Evolutionary conservation across 2,797 vertebrate genomes (phyloP).

Genomic region (Anabacerthia variegaticeps): DNA sequence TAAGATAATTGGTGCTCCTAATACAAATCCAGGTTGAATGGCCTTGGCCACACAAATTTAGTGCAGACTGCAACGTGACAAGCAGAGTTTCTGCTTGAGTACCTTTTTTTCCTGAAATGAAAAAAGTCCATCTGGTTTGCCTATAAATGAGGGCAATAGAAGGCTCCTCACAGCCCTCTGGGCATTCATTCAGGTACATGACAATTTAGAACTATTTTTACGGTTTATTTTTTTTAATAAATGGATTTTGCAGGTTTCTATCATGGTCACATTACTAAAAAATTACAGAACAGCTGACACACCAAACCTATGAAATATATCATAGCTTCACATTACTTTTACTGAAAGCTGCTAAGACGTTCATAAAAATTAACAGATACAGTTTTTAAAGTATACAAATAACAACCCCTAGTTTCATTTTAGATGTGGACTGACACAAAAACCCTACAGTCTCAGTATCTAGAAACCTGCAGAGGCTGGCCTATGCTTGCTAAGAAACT

Average conservation of each 20-base stretch:
- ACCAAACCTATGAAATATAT: background rate
- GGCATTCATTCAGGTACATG: background rate
- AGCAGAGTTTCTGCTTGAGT: background rate
- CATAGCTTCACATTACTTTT: background rate
- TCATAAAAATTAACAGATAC: background rate
- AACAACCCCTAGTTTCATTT: background rate
- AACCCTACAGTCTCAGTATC: background rate
- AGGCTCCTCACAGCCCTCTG: background rate
- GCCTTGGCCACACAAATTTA: background rate
- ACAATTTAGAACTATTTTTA: constrained; percentile 18
- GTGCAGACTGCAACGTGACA: background rate
- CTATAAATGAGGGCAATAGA: constrained; percentile 8
- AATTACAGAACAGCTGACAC: constrained; percentile 22
- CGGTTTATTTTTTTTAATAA: constrained; percentile 5
- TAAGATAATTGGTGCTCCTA: background rate
- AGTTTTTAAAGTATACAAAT: background rate
- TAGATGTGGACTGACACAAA: background rate
- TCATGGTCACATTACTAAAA: background rate
- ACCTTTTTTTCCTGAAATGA: constrained; percentile 1
- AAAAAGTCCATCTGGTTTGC: constrained; percentile 13
- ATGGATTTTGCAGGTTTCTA: constrained; percentile 24
- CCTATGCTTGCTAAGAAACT: background rate
- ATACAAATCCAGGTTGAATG: constrained; percentile 2
- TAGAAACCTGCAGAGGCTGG: background rate
- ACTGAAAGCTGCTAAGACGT: background rate